Evolutionary conservation across 1,140 invertebrate genomes (phyloP).

Genomic region (Diorhabda sublineata): DNA sequence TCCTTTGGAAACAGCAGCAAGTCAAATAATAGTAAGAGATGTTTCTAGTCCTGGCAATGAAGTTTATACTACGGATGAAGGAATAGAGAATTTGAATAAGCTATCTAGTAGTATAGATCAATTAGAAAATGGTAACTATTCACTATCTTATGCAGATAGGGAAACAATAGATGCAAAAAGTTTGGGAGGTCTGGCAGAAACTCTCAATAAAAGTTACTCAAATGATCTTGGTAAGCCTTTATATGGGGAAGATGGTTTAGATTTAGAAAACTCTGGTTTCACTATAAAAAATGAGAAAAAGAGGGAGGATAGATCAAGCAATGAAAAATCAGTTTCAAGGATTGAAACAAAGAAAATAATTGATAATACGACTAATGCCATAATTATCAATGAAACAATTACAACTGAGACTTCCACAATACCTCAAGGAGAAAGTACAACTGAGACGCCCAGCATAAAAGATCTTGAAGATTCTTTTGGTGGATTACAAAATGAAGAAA

Average conservation of each 20-base stretch:
- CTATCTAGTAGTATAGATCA: conserved; percentile 44
- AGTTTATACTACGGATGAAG: conserved; percentile 41
- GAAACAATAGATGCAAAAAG: conserved; percentile 38
- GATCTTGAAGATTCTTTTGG: conserved; percentile 76
- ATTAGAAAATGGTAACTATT: conserved; percentile 48
- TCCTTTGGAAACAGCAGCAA: too few species aligned
- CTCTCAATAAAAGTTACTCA: conserved; percentile 32
- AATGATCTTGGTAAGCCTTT: conserved; percentile 25
- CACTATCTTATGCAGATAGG: conserved; percentile 41
- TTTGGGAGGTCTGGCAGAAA: conserved; percentile 38
- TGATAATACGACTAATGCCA: not conserved
- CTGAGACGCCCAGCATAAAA: conserved; percentile 51
- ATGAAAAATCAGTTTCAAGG: too few species aligned
- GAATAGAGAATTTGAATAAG: conserved; percentile 48
- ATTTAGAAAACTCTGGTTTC: conserved; percentile 28
- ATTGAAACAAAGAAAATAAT: too few species aligned
- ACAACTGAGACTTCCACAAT: conserved; percentile 39
- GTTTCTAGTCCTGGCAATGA: conserved; percentile 38
- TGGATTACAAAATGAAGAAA: conserved; percentile 51
- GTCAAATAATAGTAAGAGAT: conserved; percentile 25
- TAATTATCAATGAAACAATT: conserved; percentile 31
- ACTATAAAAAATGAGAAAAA: conserved; percentile 42
- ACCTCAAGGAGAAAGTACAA: conserved; percentile 38
- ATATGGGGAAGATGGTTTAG: conserved; percentile 33
- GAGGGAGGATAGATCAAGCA: conserved; percentile 38